Evolutionary conservation across 2,113 vertebrate genomes (phyloP).

Genomic region (Plecturocebus donacophilus): DNA sequence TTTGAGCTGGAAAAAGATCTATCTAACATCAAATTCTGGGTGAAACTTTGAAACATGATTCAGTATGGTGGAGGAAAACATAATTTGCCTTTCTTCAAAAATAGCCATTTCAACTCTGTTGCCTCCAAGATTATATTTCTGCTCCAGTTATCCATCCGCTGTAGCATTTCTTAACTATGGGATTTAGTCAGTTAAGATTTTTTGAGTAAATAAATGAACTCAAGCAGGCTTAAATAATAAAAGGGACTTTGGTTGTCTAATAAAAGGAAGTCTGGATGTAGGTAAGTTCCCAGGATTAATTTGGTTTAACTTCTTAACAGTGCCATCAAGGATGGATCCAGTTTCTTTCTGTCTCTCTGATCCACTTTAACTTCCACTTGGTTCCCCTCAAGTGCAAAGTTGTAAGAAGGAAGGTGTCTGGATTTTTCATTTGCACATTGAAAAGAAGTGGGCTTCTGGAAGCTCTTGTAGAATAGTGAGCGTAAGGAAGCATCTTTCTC

Average conservation of each 20-base stretch:
- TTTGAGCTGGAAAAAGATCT: background rate
- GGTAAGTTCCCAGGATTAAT: background rate
- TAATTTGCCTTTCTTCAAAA: constrained; percentile 14
- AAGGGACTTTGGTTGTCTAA: background rate
- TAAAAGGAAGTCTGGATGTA: background rate
- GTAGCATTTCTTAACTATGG: background rate
- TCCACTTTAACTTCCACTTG: background rate
- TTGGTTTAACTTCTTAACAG: background rate
- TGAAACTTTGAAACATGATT: background rate
- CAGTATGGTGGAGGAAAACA: background rate
- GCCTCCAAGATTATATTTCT: constrained; percentile 12
- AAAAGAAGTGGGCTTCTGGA: background rate
- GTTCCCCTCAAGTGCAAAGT: background rate
- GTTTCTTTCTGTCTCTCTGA: background rate
- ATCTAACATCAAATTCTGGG: background rate
- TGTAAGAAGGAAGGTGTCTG: background rate
- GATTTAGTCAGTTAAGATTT: background rate
- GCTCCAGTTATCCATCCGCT: background rate
- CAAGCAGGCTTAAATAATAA: background rate
- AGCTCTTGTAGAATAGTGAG: background rate
- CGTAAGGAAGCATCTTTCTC: background rate
- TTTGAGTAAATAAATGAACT: background rate
- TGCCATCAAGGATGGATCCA: background rate
- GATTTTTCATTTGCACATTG: background rate
- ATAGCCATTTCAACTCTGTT: background rate